phyloP scores from a whole-genome alignment of 2,113 vertebrate genomes.

The Atrichornis clamosus region DNA sequence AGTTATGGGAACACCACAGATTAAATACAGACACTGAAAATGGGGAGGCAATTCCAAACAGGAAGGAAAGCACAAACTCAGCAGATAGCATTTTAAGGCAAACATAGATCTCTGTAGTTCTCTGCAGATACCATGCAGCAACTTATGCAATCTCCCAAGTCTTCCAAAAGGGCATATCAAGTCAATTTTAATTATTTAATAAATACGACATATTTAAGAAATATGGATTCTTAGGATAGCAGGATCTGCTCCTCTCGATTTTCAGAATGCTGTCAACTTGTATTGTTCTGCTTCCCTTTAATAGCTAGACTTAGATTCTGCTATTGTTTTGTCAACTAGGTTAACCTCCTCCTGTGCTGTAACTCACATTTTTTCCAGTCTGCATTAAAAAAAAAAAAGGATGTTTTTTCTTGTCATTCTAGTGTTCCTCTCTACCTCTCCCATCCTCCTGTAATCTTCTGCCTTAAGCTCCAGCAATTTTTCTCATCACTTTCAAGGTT shows the following conservation, averaged over 20 bases:
- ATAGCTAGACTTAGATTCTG: not conserved
- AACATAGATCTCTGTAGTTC: not conserved
- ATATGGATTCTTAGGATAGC: not conserved
- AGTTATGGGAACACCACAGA: not conserved
- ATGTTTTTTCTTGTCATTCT: fast-evolving
- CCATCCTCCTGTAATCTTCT: not conserved
- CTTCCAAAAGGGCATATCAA: not conserved
- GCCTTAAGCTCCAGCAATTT: not conserved
- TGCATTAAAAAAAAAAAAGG: not conserved
- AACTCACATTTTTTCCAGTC: not conserved
- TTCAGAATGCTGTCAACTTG: not conserved
- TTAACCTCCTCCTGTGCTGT: not conserved
- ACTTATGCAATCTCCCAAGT: not conserved
- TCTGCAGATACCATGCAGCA: not conserved
- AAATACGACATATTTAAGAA: not conserved
- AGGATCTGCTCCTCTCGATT: not conserved
- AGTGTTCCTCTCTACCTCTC: not conserved
- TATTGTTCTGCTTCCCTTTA: not conserved
- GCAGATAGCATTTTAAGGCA: not conserved
- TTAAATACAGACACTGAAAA: not conserved
- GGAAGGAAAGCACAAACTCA: not conserved
- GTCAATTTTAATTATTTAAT: not conserved
- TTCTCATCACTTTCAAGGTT: not conserved
- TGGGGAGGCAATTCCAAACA: not conserved
- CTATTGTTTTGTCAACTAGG: not conserved